Evolutionary conservation across 2,888 invertebrate species (phyloP).

Genomic region (Stenodera caucasica): DNA sequence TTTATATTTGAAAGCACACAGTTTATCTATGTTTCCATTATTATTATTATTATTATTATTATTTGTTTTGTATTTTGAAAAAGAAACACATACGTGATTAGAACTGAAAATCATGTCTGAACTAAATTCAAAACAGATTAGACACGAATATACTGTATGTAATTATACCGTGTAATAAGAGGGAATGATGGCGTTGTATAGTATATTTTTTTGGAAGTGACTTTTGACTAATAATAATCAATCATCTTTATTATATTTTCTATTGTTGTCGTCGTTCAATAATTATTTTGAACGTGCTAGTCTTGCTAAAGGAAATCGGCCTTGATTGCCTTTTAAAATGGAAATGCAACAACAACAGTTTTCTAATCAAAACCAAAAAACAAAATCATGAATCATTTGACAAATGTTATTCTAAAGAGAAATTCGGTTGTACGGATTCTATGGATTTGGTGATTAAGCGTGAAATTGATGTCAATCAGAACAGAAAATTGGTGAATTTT

Average conservation of each 20-base stretch:
- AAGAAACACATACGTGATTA: neutral
- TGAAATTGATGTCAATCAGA: neutral
- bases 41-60: neutral
- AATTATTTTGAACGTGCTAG: neutral
- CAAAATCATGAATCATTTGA: neutral
- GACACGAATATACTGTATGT: slow-evolving; percentile 21
- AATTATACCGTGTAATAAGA: slow-evolving; percentile 2
- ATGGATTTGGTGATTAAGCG: neutral
- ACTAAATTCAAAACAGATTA: slow-evolving; percentile 25
- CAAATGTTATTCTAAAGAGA: neutral
- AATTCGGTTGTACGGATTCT: neutral
- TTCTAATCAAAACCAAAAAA: too few species aligned
- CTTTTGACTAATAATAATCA: too few species aligned
- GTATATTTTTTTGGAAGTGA: neutral
- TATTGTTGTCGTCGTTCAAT: neutral
- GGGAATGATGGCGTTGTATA: neutral
- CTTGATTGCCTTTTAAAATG: neutral
- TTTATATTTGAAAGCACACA: neutral
- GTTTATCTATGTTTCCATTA: neutral
- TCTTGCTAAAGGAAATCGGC: neutral
- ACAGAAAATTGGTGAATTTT: neutral
- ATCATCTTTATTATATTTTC: too few species aligned
- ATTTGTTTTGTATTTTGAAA: neutral
- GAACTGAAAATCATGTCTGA: slow-evolving; percentile 14
- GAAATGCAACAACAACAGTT: neutral